Conservation (phyloP, 1,140 invertebrate genomes). For the Chelonus insularis region DNA sequence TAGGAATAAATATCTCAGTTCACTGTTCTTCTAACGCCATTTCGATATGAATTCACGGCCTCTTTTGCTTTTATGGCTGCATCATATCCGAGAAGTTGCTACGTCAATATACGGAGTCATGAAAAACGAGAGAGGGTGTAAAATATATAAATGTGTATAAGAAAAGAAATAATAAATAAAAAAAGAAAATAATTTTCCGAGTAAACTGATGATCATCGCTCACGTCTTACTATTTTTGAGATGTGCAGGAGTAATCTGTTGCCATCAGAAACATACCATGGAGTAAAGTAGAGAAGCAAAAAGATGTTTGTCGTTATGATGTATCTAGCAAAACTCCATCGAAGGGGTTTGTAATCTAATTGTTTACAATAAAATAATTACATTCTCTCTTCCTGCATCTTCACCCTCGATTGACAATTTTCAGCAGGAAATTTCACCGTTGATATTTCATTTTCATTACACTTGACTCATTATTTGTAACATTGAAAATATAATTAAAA, state of each 20-base stretch:
- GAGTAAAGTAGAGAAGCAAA: too few species aligned
- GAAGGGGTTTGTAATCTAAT: conserved; percentile 26
- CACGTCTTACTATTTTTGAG: conserved; percentile 22
- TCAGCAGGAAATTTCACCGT: conserved; percentile 1
- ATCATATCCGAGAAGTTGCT: conserved; percentile 24
- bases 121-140: conserved; percentile 8
- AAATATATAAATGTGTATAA: neutral
- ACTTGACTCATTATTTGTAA: too few species aligned
- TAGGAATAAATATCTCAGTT: conserved; percentile 21
- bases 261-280: neutral
- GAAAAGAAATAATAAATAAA: neutral
- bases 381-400: conserved; percentile 3
- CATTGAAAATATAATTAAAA: too few species aligned
- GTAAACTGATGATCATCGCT: conserved; percentile 24
- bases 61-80: conserved; percentile 23
- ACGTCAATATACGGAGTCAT: conserved; percentile 25
- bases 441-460: neutral
- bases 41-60: conserved; percentile 22
- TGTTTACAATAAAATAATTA: conserved; percentile 29
- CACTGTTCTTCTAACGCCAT: conserved; percentile 3
- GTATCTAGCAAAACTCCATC: conserved; percentile 6
- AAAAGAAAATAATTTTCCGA: conserved; percentile 19
- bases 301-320: too few species aligned
- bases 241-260: conserved; percentile 36
- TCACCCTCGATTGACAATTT: neutral